phyloP scores from a whole-genome alignment of 2,113 vertebrate genomes.

The Riparia riparia region DNA sequence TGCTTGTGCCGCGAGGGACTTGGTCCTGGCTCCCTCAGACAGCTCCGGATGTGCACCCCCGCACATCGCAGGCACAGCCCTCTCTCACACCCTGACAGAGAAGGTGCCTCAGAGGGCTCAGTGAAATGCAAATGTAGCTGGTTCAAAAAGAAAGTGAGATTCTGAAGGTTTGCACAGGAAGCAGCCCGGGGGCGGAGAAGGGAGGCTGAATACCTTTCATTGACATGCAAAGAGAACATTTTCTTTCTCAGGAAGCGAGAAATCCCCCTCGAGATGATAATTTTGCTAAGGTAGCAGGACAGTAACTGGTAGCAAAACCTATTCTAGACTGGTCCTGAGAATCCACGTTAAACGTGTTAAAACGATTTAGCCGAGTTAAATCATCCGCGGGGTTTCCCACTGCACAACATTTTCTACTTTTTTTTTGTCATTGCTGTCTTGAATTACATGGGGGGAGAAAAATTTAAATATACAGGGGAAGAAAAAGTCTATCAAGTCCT shows the following conservation, averaged over 20 bases:
- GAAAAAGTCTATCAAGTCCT: not conserved
- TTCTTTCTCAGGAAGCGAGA: not conserved
- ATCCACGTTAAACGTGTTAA: not conserved
- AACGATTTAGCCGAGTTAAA: not conserved
- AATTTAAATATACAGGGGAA: not conserved
- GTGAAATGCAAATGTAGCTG: slow-evolving; percentile 3
- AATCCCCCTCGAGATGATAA: not conserved
- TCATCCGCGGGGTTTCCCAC: not conserved
- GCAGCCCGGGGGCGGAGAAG: not conserved
- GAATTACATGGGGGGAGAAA: not conserved
- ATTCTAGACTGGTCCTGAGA: not conserved
- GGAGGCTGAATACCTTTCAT: not conserved
- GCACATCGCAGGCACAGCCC: accelerated
- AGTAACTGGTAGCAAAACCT: not conserved
- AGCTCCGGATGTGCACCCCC: not conserved
- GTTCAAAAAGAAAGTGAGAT: not conserved
- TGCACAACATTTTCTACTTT: not conserved
- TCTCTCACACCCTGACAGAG: not conserved
- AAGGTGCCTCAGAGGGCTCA: not conserved
- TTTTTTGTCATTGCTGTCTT: not conserved
- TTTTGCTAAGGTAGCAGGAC: not conserved
- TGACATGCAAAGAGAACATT: slow-evolving; percentile 23
- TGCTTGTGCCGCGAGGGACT: not conserved
- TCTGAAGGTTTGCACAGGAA: not conserved
- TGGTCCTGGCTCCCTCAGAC: not conserved